A percentile compares a stretch with the other conserved stretches of the same genome.
Conservation (phyloP, 2,888 invertebrate genomes). For the Ormia ochracea region DNA sequence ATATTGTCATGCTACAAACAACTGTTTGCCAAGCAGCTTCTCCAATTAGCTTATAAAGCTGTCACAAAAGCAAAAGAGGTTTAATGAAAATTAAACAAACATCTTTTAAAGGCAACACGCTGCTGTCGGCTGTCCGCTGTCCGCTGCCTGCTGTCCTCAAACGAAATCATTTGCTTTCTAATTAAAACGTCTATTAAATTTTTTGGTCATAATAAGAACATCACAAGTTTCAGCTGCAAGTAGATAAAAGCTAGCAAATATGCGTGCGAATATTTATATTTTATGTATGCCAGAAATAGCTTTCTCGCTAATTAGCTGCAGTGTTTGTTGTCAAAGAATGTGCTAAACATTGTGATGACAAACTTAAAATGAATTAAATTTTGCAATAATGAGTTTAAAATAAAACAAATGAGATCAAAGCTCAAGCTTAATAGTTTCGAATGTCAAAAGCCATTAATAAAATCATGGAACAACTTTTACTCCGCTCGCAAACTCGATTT, state of each 20-base stretch:
- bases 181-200: conserved; percentile 53
- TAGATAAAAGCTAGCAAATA: no score
- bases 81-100: conserved; percentile 11
- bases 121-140: conserved; percentile 2
- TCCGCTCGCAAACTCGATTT: background rate
- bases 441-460: background rate
- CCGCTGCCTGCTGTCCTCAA: background rate
- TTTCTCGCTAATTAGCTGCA: conserved; percentile 42
- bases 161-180: conserved; percentile 34
- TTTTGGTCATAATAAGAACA: conserved; percentile 54
- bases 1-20: background rate
- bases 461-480: background rate
- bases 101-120: background rate
- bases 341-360: conserved; percentile 18
- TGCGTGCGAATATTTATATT: no score
- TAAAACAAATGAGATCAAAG: conserved; percentile 8
- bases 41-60: conserved; percentile 23
- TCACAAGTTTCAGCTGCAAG: conserved; percentile 12
- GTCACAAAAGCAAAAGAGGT: background rate
- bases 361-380: background rate
- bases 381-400: background rate
- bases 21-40: background rate
- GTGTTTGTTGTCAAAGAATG: conserved; percentile 28
- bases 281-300: no score
- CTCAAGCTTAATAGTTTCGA: background rate